A percentile compares a stretch with the other conserved stretches of the same genome.
These are phyloP conservation scores for Sarcophaga carnaria DNA, from an alignment of 2,888 invertebrate species.

Conservation along the genomic window DNA sequence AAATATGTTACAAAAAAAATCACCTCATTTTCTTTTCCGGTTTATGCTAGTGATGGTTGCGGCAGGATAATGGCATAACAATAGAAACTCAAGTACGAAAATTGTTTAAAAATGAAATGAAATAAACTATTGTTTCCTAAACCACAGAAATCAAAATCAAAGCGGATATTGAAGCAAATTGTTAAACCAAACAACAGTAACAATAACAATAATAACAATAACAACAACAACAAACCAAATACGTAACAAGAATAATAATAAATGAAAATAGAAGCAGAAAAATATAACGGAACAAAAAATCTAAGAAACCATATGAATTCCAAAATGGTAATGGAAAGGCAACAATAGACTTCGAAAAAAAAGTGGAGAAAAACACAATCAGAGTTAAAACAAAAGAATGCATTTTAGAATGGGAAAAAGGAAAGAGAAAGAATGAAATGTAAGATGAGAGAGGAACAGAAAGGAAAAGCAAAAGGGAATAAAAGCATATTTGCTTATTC, in stretches of 20 bases:
- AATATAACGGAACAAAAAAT: neutral
- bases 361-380: neutral
- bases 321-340: slow-evolving; percentile 6
- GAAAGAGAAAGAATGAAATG: neutral
- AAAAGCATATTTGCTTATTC: slow-evolving; percentile 57
- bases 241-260: slow-evolving; percentile 22
- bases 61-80: slow-evolving; percentile 40
- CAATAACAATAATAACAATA: neutral
- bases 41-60: neutral
- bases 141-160: slow-evolving; percentile 37
- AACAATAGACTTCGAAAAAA: slow-evolving; percentile 4
- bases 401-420: neutral
- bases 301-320: slow-evolving; percentile 13
- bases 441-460: neutral
- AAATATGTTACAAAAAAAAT: slow-evolving; percentile 1
- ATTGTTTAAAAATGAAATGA: slow-evolving; percentile 36
- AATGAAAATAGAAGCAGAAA: neutral
- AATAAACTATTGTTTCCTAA: slow-evolving; percentile 48
- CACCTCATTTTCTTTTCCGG: slow-evolving; percentile 8
- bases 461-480: neutral
- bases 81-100: slow-evolving; percentile 40
- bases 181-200: slow-evolving; percentile 34
- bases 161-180: slow-evolving; percentile 64
- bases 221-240: neutral
- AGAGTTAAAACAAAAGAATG: slow-evolving; percentile 7